Base-by-base conservation (phyloP, 2,797 vertebrate species). In the Rhadinocentrus ornatus region DNA sequence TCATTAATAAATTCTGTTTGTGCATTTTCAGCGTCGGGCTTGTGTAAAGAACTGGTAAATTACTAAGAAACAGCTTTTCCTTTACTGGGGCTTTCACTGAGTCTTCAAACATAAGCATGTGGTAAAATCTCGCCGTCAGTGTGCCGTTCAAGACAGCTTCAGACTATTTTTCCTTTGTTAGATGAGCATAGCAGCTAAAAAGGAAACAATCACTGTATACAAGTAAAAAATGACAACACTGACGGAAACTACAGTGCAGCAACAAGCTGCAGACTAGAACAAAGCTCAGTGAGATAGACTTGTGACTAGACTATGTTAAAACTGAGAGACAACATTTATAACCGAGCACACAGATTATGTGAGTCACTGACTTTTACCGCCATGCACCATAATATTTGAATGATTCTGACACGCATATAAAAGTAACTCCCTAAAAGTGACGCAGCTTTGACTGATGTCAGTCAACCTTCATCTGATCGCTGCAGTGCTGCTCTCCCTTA, bases 141-240 rank as follows among this genome's bases (percentile, higher is more conserved):
- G 53, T 16, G 27, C 5, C 29, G n/a, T 56, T 66, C 11, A 10
- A 27, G 39, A 0, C 1, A 20, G 16, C 65, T 66, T 22, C 46
- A n/a, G 48, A 3, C 31, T 31, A 37, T 27, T 31, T 69, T 55
- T 22, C 48, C 53, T 61, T 53, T 13, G 18, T 69, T 66, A 46
- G 32, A 66, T 2, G 13, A 54, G 65, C 6, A 12, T 3, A 3
- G 60, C 1, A 48, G 46, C 46, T 22, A 1, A 48, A 39, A 39
- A 32, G 8, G 37, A 46, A 2, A 44, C 4, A 18, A 26, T 48
- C 31, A 52, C 6, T 27, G 37, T 41, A 3, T 29, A 7, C 55
- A 24, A 0, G 15, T 29, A 29, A 72, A 31, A 18, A 62, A 29
- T 31, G 34, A 53, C 50, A 16, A 15, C 22, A 1, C 22, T 2